phyloP scores from a whole-genome alignment of 2,797 vertebrate genomes.

The Sparidentex hasta region DNA sequence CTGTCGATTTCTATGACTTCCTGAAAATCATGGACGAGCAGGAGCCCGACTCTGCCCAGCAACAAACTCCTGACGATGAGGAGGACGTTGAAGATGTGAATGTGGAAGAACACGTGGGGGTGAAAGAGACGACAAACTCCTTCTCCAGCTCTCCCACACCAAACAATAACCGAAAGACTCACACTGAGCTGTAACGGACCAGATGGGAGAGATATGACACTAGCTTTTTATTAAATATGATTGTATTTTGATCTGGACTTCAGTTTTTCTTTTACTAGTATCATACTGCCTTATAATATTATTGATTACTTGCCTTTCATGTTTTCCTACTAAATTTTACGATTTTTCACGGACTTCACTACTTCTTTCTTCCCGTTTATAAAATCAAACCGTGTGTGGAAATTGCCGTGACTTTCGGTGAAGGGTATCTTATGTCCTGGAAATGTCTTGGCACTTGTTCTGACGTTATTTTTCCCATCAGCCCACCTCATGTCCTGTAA shows the following conservation, averaged over 20 bases:
- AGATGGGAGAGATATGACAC: not conserved
- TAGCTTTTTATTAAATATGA: not conserved
- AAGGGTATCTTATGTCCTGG: conserved; percentile 1
- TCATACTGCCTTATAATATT: not conserved
- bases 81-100: conserved; percentile 34
- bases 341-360: too few species aligned
- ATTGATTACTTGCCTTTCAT: not conserved
- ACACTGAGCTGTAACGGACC: conserved; percentile 79
- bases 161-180: conserved; percentile 28
- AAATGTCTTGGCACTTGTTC: conserved; percentile 17
- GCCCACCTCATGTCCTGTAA: conserved; percentile 24
- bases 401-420: conserved; percentile 8
- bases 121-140: conserved; percentile 47
- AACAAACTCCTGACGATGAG: conserved; percentile 43
- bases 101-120: conserved; percentile 23
- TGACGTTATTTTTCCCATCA: conserved; percentile 19
- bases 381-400: conserved; percentile 1
- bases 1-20: conserved; percentile 90
- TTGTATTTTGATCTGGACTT: not conserved
- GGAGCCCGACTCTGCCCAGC: conserved; percentile 72
- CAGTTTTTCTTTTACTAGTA: not conserved
- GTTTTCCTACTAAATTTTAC: too few species aligned
- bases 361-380: not conserved
- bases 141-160: conserved; percentile 25
- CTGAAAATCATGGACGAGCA: conserved; percentile 90